phyloP scores from a whole-genome alignment of 2,888 invertebrate genomes.

The Epinotia ramella region DNA sequence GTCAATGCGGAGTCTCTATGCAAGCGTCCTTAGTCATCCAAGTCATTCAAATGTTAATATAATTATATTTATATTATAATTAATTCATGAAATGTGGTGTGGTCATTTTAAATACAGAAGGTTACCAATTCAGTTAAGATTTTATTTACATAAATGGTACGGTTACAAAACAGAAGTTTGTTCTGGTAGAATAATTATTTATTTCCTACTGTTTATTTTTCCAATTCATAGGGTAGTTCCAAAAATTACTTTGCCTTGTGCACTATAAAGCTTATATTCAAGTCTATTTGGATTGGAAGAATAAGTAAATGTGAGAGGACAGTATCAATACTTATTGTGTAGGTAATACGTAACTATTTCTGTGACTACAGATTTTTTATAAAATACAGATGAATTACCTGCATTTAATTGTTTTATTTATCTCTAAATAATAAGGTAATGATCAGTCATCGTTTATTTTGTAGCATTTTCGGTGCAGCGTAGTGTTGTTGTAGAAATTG shows the following conservation, averaged over 20 bases:
- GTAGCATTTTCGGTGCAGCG: too few relatives aligned
- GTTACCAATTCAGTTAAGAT: slow-evolving; percentile 48
- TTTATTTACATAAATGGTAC: slow-evolving; percentile 27
- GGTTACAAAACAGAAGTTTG: slow-evolving; percentile 22
- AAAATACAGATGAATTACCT: slow-evolving; percentile 68
- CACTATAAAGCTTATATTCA: background rate
- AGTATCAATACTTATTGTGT: slow-evolving; percentile 46
- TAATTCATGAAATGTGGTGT: slow-evolving; percentile 9
- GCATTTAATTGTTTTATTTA: slow-evolving; percentile 61
- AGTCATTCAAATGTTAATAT: background rate
- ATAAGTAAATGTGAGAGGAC: slow-evolving; percentile 53
- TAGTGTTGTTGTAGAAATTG: too few relatives aligned
- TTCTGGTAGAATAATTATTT: slow-evolving; percentile 31
- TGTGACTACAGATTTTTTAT: slow-evolving; percentile 69
- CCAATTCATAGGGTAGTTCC: background rate
- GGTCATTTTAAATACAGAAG: slow-evolving; percentile 20
- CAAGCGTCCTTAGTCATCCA: background rate
- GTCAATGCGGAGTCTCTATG: background rate
- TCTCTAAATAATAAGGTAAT: background rate
- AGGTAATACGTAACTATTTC: slow-evolving; percentile 52
- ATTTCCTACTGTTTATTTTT: slow-evolving; percentile 10
- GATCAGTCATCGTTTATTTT: too few relatives aligned
- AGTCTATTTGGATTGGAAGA: background rate
- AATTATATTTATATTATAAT: background rate
- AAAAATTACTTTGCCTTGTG: background rate